Evolutionary conservation across 2,797 vertebrate genomes (phyloP).

Genomic region (Anomalospiza imberbis): DNA sequence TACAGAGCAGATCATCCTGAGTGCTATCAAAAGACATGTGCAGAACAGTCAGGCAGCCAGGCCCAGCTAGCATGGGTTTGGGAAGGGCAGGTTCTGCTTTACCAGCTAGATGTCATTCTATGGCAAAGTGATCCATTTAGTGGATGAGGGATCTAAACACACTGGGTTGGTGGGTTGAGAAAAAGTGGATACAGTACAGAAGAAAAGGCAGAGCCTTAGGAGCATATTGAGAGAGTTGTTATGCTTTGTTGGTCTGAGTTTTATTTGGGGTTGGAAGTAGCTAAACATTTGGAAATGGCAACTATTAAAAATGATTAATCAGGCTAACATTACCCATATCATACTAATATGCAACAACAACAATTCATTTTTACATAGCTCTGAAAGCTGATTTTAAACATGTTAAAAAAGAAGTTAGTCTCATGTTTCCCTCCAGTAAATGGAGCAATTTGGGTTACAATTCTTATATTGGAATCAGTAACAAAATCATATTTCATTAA

Average conservation of each 20-base stretch:
- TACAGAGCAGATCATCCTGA: fast-evolving
- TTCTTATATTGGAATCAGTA: not conserved
- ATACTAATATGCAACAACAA: not conserved
- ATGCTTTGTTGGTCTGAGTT: not conserved
- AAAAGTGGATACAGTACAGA: not conserved
- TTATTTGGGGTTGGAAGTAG: not conserved
- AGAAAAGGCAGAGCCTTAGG: not conserved
- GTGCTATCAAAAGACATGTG: not conserved
- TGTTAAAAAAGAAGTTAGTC: not conserved
- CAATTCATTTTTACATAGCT: not conserved
- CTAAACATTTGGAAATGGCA: not conserved
- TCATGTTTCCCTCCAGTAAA: not conserved
- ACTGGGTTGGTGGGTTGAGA: not conserved
- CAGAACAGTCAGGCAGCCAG: fast-evolving
- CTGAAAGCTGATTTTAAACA: not conserved
- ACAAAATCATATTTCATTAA: not conserved
- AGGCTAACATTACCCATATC: not conserved
- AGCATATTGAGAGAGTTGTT: not conserved
- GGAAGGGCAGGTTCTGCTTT: not conserved
- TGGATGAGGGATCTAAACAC: not conserved
- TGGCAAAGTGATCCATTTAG: not conserved
- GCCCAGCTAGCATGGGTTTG: not conserved
- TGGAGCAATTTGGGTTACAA: not conserved
- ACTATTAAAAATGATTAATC: not conserved
- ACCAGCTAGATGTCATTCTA: not conserved